These are phyloP conservation scores for Drosophila trichaetosa DNA, from an alignment of 2,888 invertebrate genomes.

Conservation along the genomic window DNA sequence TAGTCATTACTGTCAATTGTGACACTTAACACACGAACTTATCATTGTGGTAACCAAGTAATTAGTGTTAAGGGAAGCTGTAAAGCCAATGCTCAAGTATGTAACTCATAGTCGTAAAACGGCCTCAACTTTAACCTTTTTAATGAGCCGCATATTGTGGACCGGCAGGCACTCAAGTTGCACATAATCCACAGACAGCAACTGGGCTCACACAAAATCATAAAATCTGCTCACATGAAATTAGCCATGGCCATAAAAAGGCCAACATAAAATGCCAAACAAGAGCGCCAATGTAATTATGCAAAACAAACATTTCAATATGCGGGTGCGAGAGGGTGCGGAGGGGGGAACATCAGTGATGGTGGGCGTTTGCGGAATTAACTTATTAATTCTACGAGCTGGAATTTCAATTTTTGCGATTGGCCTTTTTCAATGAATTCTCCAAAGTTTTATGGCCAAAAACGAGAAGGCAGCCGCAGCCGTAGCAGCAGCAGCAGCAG, in stretches of 20 bases:
- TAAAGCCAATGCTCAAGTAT: conserved; percentile 32
- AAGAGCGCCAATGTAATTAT: conserved; percentile 68
- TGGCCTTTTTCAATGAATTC: conserved; percentile 48
- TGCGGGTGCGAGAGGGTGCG: not conserved
- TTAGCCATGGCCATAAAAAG: conserved; percentile 67
- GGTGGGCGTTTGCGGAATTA: conserved; percentile 59
- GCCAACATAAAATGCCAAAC: conserved; percentile 64
- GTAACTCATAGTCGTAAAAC: conserved; percentile 53
- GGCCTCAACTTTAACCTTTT: conserved; percentile 76
- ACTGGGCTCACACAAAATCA: conserved; percentile 38
- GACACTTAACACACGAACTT: not conserved
- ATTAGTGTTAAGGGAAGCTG: conserved; percentile 51
- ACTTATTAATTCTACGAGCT: conserved; percentile 70
- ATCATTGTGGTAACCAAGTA: conserved; percentile 50
- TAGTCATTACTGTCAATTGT: not conserved
- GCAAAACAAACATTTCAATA: conserved; percentile 69
- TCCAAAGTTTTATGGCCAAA: conserved; percentile 54
- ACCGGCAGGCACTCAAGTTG: conserved; percentile 20
- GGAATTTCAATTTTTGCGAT: conserved; percentile 64
- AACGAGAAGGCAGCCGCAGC: conserved; percentile 19
- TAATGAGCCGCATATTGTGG: conserved; percentile 61
- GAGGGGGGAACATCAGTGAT: too few species aligned
- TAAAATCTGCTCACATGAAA: conserved; percentile 64
- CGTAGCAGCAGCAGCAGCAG: conserved; percentile 13
- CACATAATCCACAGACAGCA: conserved; percentile 22